Conservation (phyloP, 1,140 invertebrate species). For the Charaxes varanes region DNA sequence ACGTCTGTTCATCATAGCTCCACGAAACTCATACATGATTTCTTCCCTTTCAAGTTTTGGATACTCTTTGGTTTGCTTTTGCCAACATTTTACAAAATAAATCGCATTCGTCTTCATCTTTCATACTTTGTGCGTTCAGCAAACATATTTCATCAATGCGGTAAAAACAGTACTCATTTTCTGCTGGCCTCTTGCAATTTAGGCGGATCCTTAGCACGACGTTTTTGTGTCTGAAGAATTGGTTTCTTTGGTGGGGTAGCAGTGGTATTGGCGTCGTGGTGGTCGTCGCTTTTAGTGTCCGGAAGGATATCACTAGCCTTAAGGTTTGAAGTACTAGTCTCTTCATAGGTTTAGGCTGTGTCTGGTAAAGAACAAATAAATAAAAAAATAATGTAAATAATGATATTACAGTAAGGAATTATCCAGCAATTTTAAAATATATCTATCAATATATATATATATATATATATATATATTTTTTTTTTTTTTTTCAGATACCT, state of each 20-base stretch:
- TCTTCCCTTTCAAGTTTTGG: conserved; percentile 5
- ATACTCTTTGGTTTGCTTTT: conserved; percentile 1
- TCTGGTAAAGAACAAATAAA: too few species aligned
- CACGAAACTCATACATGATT: conserved; percentile 2
- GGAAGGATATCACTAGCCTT: too few species aligned
- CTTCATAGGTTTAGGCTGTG: too few species aligned
- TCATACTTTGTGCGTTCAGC: not conserved
- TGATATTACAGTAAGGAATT: too few species aligned
- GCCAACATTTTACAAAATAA: conserved; percentile 5
- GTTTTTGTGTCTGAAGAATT: conserved; percentile 7
- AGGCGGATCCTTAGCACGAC: conserved; percentile 1
- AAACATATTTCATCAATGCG: not conserved
- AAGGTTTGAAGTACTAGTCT: too few species aligned
- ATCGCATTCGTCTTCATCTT: conserved; percentile 5
- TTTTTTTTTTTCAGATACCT: too few species aligned
- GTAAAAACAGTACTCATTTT: conserved; percentile 1
- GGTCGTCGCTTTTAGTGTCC: not conserved
- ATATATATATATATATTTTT: too few species aligned
- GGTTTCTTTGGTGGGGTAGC: conserved; percentile 4
- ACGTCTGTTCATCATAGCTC: conserved; percentile 3
- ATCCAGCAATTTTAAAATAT: too few species aligned
- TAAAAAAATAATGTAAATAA: too few species aligned
- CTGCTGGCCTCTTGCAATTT: not conserved
- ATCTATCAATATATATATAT: too few species aligned
- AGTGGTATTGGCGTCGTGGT: conserved; percentile 2